Percentiles rank a stretch among this genome's conserved stretches.
Conservation (phyloP, 1,140 invertebrate species). For the Oryctes rhinoceros region DNA sequence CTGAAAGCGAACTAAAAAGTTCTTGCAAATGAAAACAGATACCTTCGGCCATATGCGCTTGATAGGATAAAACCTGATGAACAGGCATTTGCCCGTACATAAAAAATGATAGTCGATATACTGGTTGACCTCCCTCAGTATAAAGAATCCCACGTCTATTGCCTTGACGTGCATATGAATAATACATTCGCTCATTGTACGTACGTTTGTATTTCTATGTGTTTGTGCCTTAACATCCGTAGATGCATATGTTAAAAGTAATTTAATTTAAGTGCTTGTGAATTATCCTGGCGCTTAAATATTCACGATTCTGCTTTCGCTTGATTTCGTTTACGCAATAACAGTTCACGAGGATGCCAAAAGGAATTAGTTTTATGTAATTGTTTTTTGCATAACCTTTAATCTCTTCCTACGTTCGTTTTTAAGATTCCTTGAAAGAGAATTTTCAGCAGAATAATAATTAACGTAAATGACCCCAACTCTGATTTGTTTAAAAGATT, state of each 20-base stretch:
- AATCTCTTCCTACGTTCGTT: background rate
- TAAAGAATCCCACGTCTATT: conserved; percentile 34
- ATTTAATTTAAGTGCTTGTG: conserved; percentile 21
- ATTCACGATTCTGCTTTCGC: background rate
- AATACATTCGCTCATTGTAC: conserved; percentile 30
- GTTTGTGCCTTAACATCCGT: conserved; percentile 20
- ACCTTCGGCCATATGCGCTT: background rate
- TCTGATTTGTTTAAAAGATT: too few relatives aligned
- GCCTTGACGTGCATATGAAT: conserved; percentile 32
- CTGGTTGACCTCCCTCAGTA: conserved; percentile 33
- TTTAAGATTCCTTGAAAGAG: too few relatives aligned
- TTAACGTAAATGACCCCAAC: too few relatives aligned
- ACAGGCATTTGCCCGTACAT: conserved; percentile 28
- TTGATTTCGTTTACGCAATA: background rate
- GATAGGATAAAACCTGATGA: conserved; percentile 19
- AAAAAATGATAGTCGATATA: conserved; percentile 33
- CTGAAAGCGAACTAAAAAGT: background rate
- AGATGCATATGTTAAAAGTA: conserved; percentile 28
- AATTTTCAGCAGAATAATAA: too few relatives aligned
- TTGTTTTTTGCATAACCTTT: background rate
- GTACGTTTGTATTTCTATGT: background rate
- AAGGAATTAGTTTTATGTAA: background rate
- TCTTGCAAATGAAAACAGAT: background rate
- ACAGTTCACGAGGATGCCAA: background rate
- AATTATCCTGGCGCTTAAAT: conserved; percentile 5